Conservation (phyloP, 2,797 vertebrate genomes). For the Eurystomus glaucurus region DNA sequence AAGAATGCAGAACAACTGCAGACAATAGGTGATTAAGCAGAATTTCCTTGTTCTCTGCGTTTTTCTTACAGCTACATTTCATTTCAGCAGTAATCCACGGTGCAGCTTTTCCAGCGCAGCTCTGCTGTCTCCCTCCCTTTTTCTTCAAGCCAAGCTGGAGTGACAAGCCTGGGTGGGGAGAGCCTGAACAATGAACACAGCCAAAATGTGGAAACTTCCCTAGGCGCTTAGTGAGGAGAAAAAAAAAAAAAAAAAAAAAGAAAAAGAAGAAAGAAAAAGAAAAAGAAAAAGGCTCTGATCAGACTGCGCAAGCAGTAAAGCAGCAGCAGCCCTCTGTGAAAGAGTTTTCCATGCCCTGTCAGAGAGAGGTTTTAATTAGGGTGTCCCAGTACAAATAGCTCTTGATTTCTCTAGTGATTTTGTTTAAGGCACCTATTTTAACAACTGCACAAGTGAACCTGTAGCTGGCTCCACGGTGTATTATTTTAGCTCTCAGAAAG, state of each 20-base stretch:
- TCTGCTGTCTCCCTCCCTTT: neutral
- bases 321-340: neutral
- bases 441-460: neutral
- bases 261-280: neutral
- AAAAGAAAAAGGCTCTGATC: neutral
- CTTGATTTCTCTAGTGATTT: neutral
- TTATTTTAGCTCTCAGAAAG: slow-evolving; percentile 24
- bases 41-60: slow-evolving; percentile 49
- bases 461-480: neutral
- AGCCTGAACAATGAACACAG: slow-evolving; percentile 26
- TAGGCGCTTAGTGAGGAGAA: neutral
- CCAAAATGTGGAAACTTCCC: slow-evolving; percentile 10
- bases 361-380: neutral
- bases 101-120: slow-evolving; percentile 26
- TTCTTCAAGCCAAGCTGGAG: slow-evolving; percentile 30
- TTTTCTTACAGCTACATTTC: slow-evolving; percentile 33
- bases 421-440: slow-evolving; percentile 8
- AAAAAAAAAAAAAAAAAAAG: neutral
- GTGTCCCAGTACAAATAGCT: neutral
- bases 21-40: slow-evolving; percentile 59
- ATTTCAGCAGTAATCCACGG: neutral
- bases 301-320: neutral
- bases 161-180: slow-evolving; percentile 18
- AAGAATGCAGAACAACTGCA: slow-evolving; percentile 61
- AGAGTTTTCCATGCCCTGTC: neutral